A percentile compares a stretch with the other conserved stretches of the same genome.
Evolutionary conservation across 2,113 vertebrate species (phyloP).

Genomic region (Triplophysa siluroides): DNA sequence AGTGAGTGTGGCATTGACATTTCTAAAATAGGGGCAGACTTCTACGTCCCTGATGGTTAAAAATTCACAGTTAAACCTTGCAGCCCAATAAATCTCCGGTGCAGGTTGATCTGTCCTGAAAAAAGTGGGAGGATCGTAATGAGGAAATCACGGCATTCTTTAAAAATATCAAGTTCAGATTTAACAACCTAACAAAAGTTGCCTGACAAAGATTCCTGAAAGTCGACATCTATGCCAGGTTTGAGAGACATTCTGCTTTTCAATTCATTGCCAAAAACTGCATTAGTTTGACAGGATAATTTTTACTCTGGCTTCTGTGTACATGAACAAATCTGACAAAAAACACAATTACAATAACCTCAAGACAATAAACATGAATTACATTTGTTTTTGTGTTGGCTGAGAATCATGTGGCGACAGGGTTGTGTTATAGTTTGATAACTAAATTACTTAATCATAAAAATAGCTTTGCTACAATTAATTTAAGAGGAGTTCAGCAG

Average conservation of each 20-base stretch:
- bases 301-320: not conserved
- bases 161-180: not conserved
- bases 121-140: too few species aligned
- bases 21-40: too few species aligned
- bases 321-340: not conserved
- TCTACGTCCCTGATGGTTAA: not conserved
- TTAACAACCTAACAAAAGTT: not conserved
- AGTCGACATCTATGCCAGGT: not conserved
- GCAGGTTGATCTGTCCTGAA: not conserved
- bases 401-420: too few species aligned
- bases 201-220: not conserved
- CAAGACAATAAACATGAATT: too few species aligned
- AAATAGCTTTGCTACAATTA: too few species aligned
- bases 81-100: not conserved
- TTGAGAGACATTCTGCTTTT: not conserved
- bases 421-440: too few species aligned
- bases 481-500: too few species aligned
- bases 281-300: conserved; percentile 4
- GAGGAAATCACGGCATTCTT: not conserved
- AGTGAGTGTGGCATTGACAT: too few species aligned
- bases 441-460: too few species aligned
- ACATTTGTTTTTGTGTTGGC: too few species aligned
- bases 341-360: not conserved
- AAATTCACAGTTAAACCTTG: too few species aligned
- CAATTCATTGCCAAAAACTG: not conserved